Percentiles rank a stretch among this genome's conserved stretches.
Evolutionary conservation across 37 sponge, comb jelly and placozoan genomes (phyloP).

Genomic region (Chondrilla cf. caribensis): DNA sequence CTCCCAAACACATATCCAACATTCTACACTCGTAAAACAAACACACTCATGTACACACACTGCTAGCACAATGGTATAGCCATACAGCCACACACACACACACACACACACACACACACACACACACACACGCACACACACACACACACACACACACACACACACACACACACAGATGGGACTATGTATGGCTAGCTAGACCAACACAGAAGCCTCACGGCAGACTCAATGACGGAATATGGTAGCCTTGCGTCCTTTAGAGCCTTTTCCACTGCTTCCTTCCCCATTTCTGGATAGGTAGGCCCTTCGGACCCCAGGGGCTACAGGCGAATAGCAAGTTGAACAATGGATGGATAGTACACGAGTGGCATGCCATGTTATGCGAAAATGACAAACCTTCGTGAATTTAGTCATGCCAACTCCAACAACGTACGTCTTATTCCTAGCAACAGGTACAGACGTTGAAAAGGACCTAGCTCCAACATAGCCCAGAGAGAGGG

Average conservation of each 20-base stretch:
- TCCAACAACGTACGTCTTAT: conserved; percentile 62
- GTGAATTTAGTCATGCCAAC: conserved; percentile 73
- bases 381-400: neutral
- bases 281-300: conserved; percentile 51
- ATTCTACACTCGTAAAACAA: conserved; percentile 26
- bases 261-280: conserved; percentile 62
- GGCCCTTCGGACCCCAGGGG: conserved; percentile 50
- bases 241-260: conserved; percentile 57
- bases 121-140: too few relatives aligned
- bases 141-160: too few relatives aligned
- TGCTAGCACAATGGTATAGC: too few relatives aligned
- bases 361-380: neutral
- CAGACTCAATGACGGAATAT: conserved; percentile 50
- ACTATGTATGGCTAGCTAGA: too few relatives aligned
- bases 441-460: neutral
- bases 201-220: conserved; percentile 41
- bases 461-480: neutral
- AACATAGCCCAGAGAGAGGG: neutral
- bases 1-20: conserved; percentile 63
- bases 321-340: neutral
- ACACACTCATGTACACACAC: too few relatives aligned
- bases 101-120: too few relatives aligned
- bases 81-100: conserved; percentile 10
- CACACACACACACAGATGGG: too few relatives aligned
- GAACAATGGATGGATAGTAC: too few relatives aligned